phyloP scores from a whole-genome alignment of 2,113 vertebrate species.

The Ptilorrhoa leucosticta region DNA sequence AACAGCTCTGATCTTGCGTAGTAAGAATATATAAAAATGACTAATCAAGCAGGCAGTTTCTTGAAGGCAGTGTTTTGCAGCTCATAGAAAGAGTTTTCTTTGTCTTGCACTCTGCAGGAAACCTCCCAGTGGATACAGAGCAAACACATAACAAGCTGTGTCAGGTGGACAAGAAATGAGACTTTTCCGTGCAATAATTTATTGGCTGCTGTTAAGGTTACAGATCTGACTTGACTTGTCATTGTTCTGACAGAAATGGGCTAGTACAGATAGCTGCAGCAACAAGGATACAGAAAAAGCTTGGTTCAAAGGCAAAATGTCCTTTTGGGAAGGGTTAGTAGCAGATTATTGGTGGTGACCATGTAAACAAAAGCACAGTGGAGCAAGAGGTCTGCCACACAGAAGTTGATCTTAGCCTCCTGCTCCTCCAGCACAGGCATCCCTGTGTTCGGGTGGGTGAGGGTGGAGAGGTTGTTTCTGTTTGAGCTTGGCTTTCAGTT shows the following conservation, averaged over 20 bases:
- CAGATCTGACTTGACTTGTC: background rate
- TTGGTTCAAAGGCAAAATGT: background rate
- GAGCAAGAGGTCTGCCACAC: background rate
- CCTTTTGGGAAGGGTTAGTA: background rate
- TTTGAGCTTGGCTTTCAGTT: background rate
- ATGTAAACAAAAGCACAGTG: fast-evolving
- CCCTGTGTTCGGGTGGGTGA: background rate
- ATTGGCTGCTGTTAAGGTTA: background rate
- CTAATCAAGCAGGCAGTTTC: background rate
- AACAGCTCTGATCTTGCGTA: background rate
- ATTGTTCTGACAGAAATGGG: background rate
- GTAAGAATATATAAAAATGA: background rate
- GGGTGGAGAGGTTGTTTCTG: background rate
- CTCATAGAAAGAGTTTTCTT: background rate
- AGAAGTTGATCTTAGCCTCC: background rate
- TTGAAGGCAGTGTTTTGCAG: background rate
- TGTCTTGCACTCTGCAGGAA: background rate
- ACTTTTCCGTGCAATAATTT: background rate
- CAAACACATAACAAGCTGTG: background rate
- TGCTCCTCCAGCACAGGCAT: background rate
- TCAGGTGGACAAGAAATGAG: background rate
- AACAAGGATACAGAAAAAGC: background rate
- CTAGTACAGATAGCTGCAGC: background rate
- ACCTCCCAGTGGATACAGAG: background rate
- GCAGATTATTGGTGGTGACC: fast-evolving